Evolutionary conservation across 92 coral and sea anemone species (phyloP).

Genomic region (Zoanthus sansibaricus): DNA sequence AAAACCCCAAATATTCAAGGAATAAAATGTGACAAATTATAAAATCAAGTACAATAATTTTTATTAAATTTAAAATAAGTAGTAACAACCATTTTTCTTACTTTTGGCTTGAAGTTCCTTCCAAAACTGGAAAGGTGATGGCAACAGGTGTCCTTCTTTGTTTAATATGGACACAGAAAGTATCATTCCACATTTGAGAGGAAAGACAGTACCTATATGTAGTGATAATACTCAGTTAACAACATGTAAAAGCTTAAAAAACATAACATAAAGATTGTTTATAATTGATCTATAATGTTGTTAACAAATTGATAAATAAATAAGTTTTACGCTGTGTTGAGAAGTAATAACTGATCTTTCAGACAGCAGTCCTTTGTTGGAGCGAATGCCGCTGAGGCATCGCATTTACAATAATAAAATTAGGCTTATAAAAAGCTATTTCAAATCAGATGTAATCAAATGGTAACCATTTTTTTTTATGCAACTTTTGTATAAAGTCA

Average conservation of each 20-base stretch:
- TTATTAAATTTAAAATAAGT: neutral
- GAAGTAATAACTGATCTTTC: too few species aligned
- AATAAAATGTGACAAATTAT: neutral
- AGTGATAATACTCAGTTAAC: neutral
- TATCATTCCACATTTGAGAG: constrained; percentile 84
- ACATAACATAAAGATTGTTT: neutral
- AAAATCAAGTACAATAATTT: neutral
- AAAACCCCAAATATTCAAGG: too few species aligned
- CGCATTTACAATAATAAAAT: too few species aligned
- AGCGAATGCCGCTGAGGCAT: too few species aligned
- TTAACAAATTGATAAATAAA: too few species aligned
- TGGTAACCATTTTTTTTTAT: too few species aligned
- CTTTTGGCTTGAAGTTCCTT: constrained; percentile 63
- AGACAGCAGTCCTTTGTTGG: too few species aligned
- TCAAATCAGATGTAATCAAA: too few species aligned
- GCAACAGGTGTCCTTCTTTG: constrained; percentile 90
- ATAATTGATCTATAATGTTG: too few species aligned
- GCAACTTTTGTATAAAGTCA: too few species aligned
- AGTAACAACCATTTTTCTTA: constrained; percentile 24
- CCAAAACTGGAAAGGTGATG: constrained; percentile 97
- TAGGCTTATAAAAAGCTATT: too few species aligned
- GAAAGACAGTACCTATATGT: constrained; percentile 79
- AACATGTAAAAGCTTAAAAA: neutral
- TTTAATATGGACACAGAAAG: constrained; percentile 79
- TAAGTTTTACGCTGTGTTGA: too few species aligned